phyloP scores from a whole-genome alignment of 2,888 invertebrate genomes.

The Mycalesis mineus region DNA sequence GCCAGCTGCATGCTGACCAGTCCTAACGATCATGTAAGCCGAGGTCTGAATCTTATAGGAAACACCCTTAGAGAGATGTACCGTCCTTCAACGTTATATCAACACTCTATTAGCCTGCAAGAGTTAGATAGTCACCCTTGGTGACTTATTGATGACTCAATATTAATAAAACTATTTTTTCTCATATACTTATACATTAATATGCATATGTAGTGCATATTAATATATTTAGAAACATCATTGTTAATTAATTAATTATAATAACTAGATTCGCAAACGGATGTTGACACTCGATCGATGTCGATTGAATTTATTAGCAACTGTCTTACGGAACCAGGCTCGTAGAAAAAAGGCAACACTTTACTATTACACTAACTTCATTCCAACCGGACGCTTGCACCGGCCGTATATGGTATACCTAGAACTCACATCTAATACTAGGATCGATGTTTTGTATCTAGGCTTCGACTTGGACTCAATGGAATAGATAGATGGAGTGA shows the following conservation, averaged over 20 bases:
- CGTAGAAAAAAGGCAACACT: slow-evolving; percentile 12
- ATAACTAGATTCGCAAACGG: slow-evolving; percentile 1
- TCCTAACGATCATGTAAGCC: too few relatives aligned
- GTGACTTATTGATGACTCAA: too few relatives aligned
- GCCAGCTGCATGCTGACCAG: too few relatives aligned
- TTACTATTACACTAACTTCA: slow-evolving; percentile 20
- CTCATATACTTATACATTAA: too few relatives aligned
- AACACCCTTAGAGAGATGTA: too few relatives aligned
- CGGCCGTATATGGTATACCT: slow-evolving; percentile 14
- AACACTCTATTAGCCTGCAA: too few relatives aligned
- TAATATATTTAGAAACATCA: too few relatives aligned
- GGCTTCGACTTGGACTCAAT: slow-evolving; percentile 9
- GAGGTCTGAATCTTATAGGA: too few relatives aligned
- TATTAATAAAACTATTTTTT: too few relatives aligned
- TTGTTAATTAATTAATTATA: neutral
- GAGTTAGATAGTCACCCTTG: too few relatives aligned
- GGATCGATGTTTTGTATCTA: slow-evolving; percentile 13
- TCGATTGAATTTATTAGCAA: slow-evolving; percentile 6
- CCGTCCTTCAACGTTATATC: too few relatives aligned
- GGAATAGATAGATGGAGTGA: neutral
- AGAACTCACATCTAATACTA: slow-evolving; percentile 1
- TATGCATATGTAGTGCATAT: too few relatives aligned
- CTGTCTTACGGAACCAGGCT: slow-evolving; percentile 18
- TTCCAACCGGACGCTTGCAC: slow-evolving; percentile 20
- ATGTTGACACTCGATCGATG: slow-evolving; percentile 4